Percentiles rank a stretch among this genome's conserved stretches.
Conservation (phyloP, 2,888 invertebrate species). For the Temnothorax ravouxi region DNA sequence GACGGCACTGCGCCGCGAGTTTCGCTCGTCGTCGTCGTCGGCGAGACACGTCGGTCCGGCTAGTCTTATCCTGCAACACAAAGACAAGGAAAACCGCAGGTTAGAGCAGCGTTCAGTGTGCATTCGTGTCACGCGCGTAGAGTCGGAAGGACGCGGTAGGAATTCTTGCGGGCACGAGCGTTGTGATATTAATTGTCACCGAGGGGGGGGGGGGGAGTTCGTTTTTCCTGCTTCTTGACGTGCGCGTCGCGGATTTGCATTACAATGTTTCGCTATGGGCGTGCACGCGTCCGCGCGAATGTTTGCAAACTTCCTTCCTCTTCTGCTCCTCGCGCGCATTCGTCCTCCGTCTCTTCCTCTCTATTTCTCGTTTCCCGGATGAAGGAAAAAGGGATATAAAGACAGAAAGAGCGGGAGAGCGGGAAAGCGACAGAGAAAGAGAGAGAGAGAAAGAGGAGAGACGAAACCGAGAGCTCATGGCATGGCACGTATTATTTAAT, state of each 20-base stretch:
- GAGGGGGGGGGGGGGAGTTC: slow-evolving; percentile 8
- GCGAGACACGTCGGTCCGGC: slow-evolving; percentile 5
- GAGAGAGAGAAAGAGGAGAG: background rate
- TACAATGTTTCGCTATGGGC: slow-evolving; percentile 38
- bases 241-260: slow-evolving; percentile 46
- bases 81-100: slow-evolving; percentile 41
- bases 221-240: slow-evolving; percentile 45
- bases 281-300: slow-evolving; percentile 37
- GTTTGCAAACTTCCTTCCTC: slow-evolving; percentile 52
- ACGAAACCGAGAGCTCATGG: background rate
- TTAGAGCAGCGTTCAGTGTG: slow-evolving; percentile 28
- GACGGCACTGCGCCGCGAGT: slow-evolving; percentile 26
- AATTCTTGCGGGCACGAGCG: slow-evolving; percentile 47
- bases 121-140: slow-evolving; percentile 46
- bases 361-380: slow-evolving; percentile 21
- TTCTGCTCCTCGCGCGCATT: slow-evolving; percentile 21
- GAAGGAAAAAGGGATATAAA: background rate
- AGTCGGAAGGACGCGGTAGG: slow-evolving; percentile 47
- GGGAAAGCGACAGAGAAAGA: background rate
- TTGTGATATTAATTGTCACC: slow-evolving; percentile 63
- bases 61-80: slow-evolving; percentile 64
- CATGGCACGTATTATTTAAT: slow-evolving; percentile 35
- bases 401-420: background rate
- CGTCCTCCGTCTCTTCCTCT: background rate
- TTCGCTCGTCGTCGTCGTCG: slow-evolving; percentile 47